phyloP scores from a whole-genome alignment of 2,797 vertebrate species.

The Pempheris klunzingeri region DNA sequence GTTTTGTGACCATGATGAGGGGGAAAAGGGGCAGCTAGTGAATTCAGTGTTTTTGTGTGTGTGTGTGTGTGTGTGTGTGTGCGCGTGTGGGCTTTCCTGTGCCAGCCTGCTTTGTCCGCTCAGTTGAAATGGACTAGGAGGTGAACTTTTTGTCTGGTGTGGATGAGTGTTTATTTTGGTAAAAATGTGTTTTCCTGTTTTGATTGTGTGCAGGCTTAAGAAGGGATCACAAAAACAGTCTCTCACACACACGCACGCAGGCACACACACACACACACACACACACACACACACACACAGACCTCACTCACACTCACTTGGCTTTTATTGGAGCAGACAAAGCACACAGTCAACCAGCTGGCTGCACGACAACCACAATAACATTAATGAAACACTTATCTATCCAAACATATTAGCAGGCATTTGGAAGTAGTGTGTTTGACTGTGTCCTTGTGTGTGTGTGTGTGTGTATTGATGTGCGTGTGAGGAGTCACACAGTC shows the following conservation, averaged over 20 bases:
- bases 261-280: not conserved
- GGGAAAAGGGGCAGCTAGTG: conserved; percentile 18
- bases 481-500: conserved; percentile 3
- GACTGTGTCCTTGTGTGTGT: conserved; percentile 16
- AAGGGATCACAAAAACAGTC: conserved; percentile 37
- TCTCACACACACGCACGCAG: conserved; percentile 21
- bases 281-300: conserved; percentile 36
- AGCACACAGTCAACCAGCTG: conserved; percentile 67
- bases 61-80: conserved; percentile 10
- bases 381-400: conserved; percentile 74
- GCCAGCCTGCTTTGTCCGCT: conserved; percentile 44
- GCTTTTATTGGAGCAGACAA: conserved; percentile 71
- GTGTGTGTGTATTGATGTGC: conserved; percentile 15
- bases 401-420: conserved; percentile 64
- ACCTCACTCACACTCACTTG: conserved; percentile 47
- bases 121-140: conserved; percentile 36
- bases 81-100: conserved; percentile 4
- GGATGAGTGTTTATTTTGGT: conserved; percentile 53
- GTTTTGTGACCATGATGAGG: conserved; percentile 27
- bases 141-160: conserved; percentile 43
- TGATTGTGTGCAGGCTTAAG: conserved; percentile 49
- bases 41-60: conserved; percentile 35
- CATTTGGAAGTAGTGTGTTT: conserved; percentile 42
- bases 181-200: conserved; percentile 58
- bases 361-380: conserved; percentile 58